A percentile compares a stretch with the other conserved stretches of the same genome.
Evolutionary conservation across 2,113 vertebrate species (phyloP).

Genomic region (Hepsetus odoe): DNA sequence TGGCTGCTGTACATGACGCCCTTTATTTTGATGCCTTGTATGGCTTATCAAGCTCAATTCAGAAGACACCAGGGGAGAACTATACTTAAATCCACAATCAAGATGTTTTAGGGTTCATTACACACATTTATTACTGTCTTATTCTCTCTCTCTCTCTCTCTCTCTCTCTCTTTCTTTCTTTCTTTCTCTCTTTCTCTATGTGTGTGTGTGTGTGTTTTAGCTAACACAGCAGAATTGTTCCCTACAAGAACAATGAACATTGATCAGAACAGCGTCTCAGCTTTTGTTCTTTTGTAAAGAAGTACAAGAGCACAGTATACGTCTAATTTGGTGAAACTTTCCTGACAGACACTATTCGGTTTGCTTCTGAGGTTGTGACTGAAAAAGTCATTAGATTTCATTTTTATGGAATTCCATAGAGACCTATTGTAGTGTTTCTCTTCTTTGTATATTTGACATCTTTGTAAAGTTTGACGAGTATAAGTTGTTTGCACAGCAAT

Average conservation of each 20-base stretch:
- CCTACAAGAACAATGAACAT: not conserved
- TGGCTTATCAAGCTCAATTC: not conserved
- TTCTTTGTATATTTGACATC: not conserved
- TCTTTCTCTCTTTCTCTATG: not conserved
- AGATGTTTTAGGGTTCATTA: not conserved
- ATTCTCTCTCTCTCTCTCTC: not conserved
- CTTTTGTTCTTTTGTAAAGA: not conserved
- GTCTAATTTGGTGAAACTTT: not conserved
- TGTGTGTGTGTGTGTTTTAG: no score
- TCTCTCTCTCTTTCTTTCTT: not conserved
- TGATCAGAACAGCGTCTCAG: not conserved
- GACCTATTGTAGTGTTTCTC: not conserved
- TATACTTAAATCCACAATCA: not conserved
- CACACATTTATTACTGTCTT: not conserved
- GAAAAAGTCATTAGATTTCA: not conserved
- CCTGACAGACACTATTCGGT: not conserved
- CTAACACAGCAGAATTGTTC: not conserved
- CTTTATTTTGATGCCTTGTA: not conserved
- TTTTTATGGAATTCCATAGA: not conserved
- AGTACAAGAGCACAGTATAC: not conserved
- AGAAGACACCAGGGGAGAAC: not conserved
- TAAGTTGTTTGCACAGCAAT: no score
- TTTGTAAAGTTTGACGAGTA: not conserved
- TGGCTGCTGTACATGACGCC: not conserved
- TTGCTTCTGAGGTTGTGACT: not conserved